phyloP scores from a whole-genome alignment of 2,888 invertebrate genomes.

The Leucozona laternaria region DNA sequence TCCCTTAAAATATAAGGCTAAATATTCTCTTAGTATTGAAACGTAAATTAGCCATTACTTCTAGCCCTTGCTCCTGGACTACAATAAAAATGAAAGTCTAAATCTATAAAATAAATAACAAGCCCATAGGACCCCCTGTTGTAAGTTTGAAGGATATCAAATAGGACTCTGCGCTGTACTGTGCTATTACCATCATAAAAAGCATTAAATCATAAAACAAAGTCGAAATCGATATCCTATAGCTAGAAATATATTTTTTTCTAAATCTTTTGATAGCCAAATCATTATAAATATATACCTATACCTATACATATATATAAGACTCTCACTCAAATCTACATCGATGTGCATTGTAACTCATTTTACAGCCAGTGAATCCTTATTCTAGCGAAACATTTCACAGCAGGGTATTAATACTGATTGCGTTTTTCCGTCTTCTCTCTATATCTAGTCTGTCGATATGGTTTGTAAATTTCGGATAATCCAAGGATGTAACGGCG shows the following conservation, averaged over 20 bases:
- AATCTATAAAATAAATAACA: not conserved
- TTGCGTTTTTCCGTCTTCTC: conserved; percentile 56
- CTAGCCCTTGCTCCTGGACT: no score
- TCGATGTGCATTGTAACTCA: conserved; percentile 50
- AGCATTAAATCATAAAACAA: not conserved
- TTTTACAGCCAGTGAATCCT: conserved; percentile 65
- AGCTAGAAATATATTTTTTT: no score
- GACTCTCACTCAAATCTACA: conserved; percentile 30
- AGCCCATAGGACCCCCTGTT: not conserved
- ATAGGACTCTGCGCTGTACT: not conserved
- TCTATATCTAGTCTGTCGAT: conserved; percentile 21
- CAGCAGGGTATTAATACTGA: conserved; percentile 71
- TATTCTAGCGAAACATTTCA: conserved; percentile 62
- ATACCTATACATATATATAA: no score
- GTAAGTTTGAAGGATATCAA: not conserved
- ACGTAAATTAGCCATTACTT: no score
- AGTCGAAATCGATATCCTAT: not conserved
- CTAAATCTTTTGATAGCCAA: conserved; percentile 26
- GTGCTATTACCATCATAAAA: no score
- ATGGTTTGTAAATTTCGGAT: conserved; percentile 56
- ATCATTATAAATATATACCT: no score
- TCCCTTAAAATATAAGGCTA: no score
- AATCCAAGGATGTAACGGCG: conserved; percentile 51
- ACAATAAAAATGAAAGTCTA: not conserved
- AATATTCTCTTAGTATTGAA: no score